These are phyloP conservation scores for Aldrovandia affinis DNA, from an alignment of 2,797 vertebrate genomes.

Conservation along the genomic window DNA sequence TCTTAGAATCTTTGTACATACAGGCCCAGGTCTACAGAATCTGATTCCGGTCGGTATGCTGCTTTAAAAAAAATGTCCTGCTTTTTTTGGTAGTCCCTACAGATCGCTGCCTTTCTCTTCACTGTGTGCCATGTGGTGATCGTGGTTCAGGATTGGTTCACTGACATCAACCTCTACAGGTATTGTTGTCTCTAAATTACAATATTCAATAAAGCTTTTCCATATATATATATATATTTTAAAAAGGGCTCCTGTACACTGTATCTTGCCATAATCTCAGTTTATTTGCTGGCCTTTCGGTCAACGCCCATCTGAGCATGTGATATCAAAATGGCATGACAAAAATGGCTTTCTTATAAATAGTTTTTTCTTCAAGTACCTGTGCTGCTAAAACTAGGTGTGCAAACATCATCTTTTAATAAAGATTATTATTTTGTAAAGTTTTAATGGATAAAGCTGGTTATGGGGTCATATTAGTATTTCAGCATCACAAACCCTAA, in stretches of 20 bases:
- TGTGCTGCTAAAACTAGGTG: no score
- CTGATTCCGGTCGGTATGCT: not conserved
- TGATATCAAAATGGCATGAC: no score
- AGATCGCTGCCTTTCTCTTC: constrained; percentile 90
- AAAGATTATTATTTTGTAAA: not conserved
- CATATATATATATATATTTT: no score
- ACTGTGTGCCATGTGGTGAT: constrained; percentile 91
- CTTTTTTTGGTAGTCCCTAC: constrained; percentile 77
- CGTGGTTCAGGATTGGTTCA: constrained; percentile 92
- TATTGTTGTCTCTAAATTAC: constrained; percentile 45
- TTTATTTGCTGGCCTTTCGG: no score
- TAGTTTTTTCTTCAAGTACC: no score
- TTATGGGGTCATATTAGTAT: not conserved
- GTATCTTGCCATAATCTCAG: no score
- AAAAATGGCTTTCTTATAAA: no score
- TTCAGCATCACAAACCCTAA: not conserved
- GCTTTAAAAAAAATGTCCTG: not conserved
- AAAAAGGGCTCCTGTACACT: no score
- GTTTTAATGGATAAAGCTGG: not conserved
- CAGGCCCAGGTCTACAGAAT: no score
- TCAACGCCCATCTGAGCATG: no score
- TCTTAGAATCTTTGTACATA: no score
- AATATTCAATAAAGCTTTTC: no score
- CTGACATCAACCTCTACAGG: constrained; percentile 88
- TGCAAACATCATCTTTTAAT: not conserved